Evolutionary conservation across 2,797 vertebrate species (phyloP), one percentile per base, ranked within the genome.

Genomic region (Crenuchus spilurus): DNA sequence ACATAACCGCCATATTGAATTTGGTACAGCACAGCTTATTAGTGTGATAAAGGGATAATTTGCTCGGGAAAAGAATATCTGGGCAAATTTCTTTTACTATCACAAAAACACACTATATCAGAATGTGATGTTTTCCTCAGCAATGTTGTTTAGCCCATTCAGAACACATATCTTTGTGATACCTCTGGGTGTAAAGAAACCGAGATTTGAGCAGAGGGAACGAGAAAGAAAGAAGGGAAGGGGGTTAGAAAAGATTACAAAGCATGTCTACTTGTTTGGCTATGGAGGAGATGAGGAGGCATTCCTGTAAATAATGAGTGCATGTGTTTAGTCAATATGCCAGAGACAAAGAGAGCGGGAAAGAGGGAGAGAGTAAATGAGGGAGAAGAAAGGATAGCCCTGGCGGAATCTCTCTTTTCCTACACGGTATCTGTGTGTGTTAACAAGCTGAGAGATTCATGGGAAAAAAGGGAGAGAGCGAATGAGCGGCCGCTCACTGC

Each of bases 401-500:
- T 85, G 74, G 84, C 52, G 82, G 79, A 86, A 75, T 85, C 83
- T 80, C 76, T 85, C 67, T 80, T 61, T 74, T 82, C 80, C 82
- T 69, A 84, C 77, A 68, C 74, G 80, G 79, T 84, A 67, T 74
- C 74, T 55, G 26, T 64, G 75, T 58, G 77, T 82, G 84, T 86
- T 87, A 87, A 87, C 84, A 87, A 83, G 80, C 77, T 79, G 57
- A 78, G 78, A 69, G 65, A 68, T 75, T 75, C 64, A 52, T 65
- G 62, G 61, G 72, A 39, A 60, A 46, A 33, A 68, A 66, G 61
- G 54, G 42, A 77, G 26, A 39, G 57, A 64, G 58, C 67, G 41
- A 39, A 48, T 58, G 55, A 69, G 39, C 51, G 6, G 70, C 46
- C 70, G 76, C 63, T 63, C 57, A 18, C 80, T 74, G 73, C 69